Evolutionary conservation across 1,140 invertebrate genomes (phyloP).

Genomic region (Drosophila orosa): DNA sequence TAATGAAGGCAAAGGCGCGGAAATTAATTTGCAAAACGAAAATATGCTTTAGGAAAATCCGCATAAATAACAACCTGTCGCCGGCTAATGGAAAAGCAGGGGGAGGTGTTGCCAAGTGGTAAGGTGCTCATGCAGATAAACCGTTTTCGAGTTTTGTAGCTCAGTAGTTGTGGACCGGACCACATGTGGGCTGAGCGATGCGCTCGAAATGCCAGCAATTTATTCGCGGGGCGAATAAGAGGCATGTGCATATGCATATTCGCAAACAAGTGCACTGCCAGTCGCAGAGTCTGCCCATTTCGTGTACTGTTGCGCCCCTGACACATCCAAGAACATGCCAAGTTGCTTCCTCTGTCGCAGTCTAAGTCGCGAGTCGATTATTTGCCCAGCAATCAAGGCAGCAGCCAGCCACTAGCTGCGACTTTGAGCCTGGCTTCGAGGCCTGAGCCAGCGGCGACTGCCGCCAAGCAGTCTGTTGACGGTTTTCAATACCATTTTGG

Average conservation of each 20-base stretch:
- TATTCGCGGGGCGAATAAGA: constrained; percentile 9
- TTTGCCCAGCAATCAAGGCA: constrained; percentile 42
- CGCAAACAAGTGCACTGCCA: constrained; percentile 38
- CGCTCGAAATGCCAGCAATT: constrained; percentile 45
- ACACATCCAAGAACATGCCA: constrained; percentile 61
- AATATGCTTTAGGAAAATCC: constrained; percentile 40
- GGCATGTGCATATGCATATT: constrained; percentile 24
- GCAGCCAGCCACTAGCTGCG: constrained; percentile 57
- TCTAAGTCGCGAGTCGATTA: constrained; percentile 38
- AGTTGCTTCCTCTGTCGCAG: constrained; percentile 45
- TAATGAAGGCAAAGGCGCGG: constrained; percentile 67
- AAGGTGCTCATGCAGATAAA: constrained; percentile 73
- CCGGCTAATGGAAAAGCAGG: constrained; percentile 48
- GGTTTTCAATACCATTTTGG: constrained; percentile 78
- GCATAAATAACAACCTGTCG: constrained; percentile 35
- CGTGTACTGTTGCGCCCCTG: constrained; percentile 32
- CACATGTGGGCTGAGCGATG: constrained; percentile 68
- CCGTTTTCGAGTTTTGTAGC: constrained; percentile 65
- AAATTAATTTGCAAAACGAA: constrained; percentile 71
- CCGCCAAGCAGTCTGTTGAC: constrained; percentile 79
- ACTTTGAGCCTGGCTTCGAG: constrained; percentile 28
- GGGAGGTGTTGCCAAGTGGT: constrained; percentile 40
- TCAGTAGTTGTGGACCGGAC: constrained; percentile 59
- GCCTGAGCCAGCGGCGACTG: constrained; percentile 34
- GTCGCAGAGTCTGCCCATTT: constrained; percentile 38